Base-by-base conservation (phyloP, 2,888 invertebrate species). In the Petrolisthes cinctipes region DNA sequence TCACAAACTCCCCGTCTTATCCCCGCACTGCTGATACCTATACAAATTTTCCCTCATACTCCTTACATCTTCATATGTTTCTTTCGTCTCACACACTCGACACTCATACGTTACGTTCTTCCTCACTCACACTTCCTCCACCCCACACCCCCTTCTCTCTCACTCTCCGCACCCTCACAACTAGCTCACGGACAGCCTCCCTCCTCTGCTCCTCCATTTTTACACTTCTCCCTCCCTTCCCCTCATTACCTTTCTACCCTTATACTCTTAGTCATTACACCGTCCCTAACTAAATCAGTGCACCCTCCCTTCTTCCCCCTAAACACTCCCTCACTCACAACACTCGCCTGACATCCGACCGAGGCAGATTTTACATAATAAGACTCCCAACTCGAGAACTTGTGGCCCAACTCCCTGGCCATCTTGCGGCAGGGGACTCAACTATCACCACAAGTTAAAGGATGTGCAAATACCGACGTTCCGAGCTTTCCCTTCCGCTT, bases 211-310 rank as follows among this genome's bases (percentile, higher is more conserved):
- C n/a, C 73, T 73, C 73, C 23, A n/a, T 73, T 23, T 73, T 23
- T 20, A 7, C 73, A 7, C 11, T 17, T n/a, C n/a, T n/a, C n/a
- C n/a, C 71, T n/a, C 14, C 71, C 6, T 71, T 20, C 71, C n/a
- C 71, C 71, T 71, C 71, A 5, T n/a, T 9, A 7, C 5, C 76
- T 76, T 9, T 76, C 53, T 9, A 37, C 76, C 53, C 37, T 23
- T 79, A 56, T 79, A 56, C 82, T 53, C 81, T 66, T 54, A 56
- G 51, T 82, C 66, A 7, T 68, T 68, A 23, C 14, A n/a, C 66
- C 80, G 56, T 61, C 61, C 20, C 61, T 80, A n/a, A 37, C 20
- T 57, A 61, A 20, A 17, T 20, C 37, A 17, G 57, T 37, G 57
- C 61, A n/a, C 14, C 61, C 57, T 5, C 61, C 23, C 9, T 17